phyloP scores from a whole-genome alignment of 2,113 vertebrate species.

The Oncorhynchus gorbuscha region DNA sequence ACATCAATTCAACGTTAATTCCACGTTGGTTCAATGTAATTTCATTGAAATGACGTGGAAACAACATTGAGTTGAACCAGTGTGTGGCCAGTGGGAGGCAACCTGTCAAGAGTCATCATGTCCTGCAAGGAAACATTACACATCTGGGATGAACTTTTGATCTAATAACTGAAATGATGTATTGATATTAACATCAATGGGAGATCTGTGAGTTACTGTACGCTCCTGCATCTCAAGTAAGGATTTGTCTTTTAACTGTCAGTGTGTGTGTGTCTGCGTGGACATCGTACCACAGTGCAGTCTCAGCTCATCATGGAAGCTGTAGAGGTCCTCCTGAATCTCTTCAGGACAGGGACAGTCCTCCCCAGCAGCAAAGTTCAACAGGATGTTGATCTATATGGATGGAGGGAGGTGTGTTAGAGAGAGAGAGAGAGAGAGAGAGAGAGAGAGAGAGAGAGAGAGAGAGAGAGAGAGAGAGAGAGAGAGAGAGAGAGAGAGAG shows the following conservation, averaged over 20 bases:
- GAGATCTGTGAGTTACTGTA: no score
- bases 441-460: not conserved
- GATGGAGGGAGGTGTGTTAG: not conserved
- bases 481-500: not conserved
- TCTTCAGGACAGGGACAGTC: conserved; percentile 94
- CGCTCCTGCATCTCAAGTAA: no score
- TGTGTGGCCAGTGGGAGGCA: no score
- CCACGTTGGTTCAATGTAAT: no score
- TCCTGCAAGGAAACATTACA: no score
- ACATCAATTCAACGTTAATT: no score
- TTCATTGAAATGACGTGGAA: no score
- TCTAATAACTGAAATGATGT: no score
- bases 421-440: not conserved
- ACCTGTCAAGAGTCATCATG: no score
- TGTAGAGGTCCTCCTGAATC: conserved; percentile 86
- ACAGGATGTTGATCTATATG: conserved; percentile 92
- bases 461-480: not conserved
- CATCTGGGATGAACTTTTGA: no score
- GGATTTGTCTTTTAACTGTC: not conserved
- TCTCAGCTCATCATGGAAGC: conserved; percentile 91
- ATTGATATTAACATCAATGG: no score
- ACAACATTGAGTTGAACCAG: no score
- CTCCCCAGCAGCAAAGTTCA: conserved; percentile 93
- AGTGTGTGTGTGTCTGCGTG: not conserved
- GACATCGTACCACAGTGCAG: conserved; percentile 86